Conservation (phyloP, 2,113 vertebrate species). For the Ptychochromis oligacanthus region DNA sequence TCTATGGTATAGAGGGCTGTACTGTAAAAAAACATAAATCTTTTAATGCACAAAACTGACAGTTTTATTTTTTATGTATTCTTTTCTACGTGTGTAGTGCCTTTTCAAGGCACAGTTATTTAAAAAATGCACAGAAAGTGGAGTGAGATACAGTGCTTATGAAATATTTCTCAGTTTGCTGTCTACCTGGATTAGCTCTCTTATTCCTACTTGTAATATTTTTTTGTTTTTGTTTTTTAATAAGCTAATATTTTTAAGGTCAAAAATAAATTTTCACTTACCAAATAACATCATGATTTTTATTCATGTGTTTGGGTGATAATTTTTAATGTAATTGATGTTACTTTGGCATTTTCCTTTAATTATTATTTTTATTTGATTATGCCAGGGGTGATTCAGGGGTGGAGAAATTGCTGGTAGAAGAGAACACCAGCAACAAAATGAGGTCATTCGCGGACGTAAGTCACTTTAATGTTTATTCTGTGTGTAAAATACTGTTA, state of each 20-base stretch:
- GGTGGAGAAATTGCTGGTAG: not conserved
- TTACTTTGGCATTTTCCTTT: not conserved
- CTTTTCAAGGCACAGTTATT: not conserved
- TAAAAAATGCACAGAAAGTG: not conserved
- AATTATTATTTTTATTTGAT: not conserved
- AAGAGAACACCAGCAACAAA: not conserved
- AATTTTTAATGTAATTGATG: not conserved
- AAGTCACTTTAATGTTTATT: not conserved
- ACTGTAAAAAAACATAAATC: not conserved
- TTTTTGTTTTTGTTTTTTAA: too few relatives aligned
- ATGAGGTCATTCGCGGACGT: not conserved
- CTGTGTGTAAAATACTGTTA: not conserved
- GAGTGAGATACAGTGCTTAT: not conserved
- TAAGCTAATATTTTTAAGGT: not conserved
- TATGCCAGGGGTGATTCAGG: not conserved
- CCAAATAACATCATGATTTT: too few relatives aligned
- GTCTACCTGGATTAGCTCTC: not conserved
- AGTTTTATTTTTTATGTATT: not conserved
- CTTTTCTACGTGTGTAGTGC: not conserved
- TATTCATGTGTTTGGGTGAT: not conserved
- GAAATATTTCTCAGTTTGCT: not conserved
- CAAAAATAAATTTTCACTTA: not conserved
- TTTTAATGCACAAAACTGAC: not conserved
- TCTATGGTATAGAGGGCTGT: not conserved
- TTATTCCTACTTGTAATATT: not conserved